Evolutionary conservation across 2,888 invertebrate species (phyloP), one percentile per base, ranked within the genome.

Genomic region (Dione vanillae): DNA sequence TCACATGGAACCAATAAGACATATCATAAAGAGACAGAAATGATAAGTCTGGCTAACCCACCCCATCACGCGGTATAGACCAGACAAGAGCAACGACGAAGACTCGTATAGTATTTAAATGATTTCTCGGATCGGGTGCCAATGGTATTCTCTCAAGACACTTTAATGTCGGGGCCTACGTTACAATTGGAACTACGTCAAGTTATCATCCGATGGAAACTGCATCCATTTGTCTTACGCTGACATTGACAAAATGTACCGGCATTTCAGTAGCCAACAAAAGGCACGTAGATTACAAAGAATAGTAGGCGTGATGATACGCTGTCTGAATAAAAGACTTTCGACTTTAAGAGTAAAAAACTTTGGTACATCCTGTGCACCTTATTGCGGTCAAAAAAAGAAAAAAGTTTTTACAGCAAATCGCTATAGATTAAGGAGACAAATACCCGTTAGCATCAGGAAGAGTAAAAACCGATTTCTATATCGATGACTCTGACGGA

Each of bases 181-280:
- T n/a, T n/a, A n/a, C n/a, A n/a, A n/a, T n/a, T n/a, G n/a, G n/a
- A n/a, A n/a, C n/a, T n/a, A n/a, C n/a, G n/a, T n/a, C n/a, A n/a
- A n/a, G n/a, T n/a, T n/a, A n/a, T n/a, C n/a, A n/a, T n/a, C 8
- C 54, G 74, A 47, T 79, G 78, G 72, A 47, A 77, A 61, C 52
- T 41, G 9, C 70, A 77, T 65, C 67, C 47, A 67, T 61, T 19
- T 61, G 61, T 61, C 45, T 61, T 20, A 61, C 61, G 61, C 45
- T 27, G 61, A 47, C n/a, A 61, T 61, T 6, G 27, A 47, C 11
- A 61, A 61, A 61, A 61, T 47, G 61, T 61, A 61, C 27, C 43
- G 61, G 6, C 61, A 61, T 45, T 2, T 27, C 45, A 61, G 45
- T 64, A 7, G 35, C 64, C n/a, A n/a, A n/a, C 19, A 37, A 40